Percentiles rank a stretch among this genome's conserved stretches.
phyloP scores from a whole-genome alignment of 2,113 vertebrate species.

The Saccopteryx bilineata region DNA sequence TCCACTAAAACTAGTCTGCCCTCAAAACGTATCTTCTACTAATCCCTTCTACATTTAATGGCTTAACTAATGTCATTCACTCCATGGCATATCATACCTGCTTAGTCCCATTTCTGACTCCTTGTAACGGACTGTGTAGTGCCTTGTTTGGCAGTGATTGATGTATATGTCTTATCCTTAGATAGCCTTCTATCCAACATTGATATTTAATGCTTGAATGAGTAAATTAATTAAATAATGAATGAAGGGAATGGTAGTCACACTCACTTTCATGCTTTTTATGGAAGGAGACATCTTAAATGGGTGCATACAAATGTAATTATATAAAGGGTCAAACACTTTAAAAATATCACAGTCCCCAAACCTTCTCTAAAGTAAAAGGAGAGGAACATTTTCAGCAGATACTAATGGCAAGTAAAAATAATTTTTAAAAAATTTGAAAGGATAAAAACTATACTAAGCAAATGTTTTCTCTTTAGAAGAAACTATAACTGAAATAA shows the following conservation, averaged over 20 bases:
- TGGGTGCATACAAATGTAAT: background rate
- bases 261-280: background rate
- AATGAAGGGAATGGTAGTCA: background rate
- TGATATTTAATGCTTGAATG: background rate
- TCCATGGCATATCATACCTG: background rate
- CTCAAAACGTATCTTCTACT: background rate
- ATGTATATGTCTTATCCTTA: background rate
- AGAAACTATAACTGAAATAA: constrained; percentile 19
- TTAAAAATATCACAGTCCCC: background rate
- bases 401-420: background rate
- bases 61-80: background rate
- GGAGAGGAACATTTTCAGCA: background rate
- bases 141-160: constrained; percentile 6
- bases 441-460: constrained; percentile 21
- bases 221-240: constrained; percentile 36
- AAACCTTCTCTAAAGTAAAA: background rate
- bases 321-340: background rate
- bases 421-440: constrained; percentile 4
- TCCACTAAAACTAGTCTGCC: constrained; percentile 6
- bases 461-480: constrained; percentile 38
- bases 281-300: background rate
- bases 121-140: background rate
- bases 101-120: background rate
- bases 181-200: background rate
- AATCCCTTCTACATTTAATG: constrained; percentile 24